Evolutionary conservation across 2,797 vertebrate genomes (phyloP).

Genomic region (Anguilla pacifica): DNA sequence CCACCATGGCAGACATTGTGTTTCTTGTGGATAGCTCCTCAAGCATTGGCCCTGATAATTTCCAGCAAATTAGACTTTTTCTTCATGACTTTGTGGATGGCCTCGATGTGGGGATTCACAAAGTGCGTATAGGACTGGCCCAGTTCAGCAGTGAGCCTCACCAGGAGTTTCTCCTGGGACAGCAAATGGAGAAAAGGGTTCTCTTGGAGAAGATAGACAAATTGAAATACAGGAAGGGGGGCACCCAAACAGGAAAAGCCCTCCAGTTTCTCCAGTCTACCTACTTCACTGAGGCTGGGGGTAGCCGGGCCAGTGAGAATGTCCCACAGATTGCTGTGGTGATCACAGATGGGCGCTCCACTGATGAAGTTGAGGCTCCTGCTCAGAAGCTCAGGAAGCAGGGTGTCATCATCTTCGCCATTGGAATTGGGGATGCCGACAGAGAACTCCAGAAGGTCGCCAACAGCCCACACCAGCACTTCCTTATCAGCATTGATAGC

Average conservation of each 20-base stretch:
- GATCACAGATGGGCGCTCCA: conserved; percentile 75
- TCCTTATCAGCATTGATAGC: conserved; percentile 60
- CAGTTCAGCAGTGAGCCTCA: conserved; percentile 70
- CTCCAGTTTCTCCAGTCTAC: conserved; percentile 66
- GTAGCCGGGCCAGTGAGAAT: conserved; percentile 64
- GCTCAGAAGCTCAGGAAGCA: conserved; percentile 63
- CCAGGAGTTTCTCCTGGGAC: conserved; percentile 73
- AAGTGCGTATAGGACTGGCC: conserved; percentile 72
- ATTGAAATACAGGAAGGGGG: conserved; percentile 65
- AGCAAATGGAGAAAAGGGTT: conserved; percentile 62
- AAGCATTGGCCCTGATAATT: conserved; percentile 67
- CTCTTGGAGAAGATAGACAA: conserved; percentile 67
- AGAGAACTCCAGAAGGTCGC: conserved; percentile 68
- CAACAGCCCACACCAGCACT: conserved; percentile 71
- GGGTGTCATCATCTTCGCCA: conserved; percentile 73
- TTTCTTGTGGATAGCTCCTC: conserved; percentile 81
- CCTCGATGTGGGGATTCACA: conserved; percentile 71
- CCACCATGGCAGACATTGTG: conserved; percentile 74
- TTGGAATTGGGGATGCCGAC: conserved; percentile 69
- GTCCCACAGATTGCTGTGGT: conserved; percentile 79
- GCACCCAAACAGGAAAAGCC: conserved; percentile 71
- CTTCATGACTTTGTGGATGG: conserved; percentile 64
- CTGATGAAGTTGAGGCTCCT: conserved; percentile 60
- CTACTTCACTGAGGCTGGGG: conserved; percentile 67
- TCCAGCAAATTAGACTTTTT: conserved; percentile 73